Evolutionary conservation across 2,888 invertebrate genomes (phyloP).

Genomic region (Epinotia brunnichana): DNA sequence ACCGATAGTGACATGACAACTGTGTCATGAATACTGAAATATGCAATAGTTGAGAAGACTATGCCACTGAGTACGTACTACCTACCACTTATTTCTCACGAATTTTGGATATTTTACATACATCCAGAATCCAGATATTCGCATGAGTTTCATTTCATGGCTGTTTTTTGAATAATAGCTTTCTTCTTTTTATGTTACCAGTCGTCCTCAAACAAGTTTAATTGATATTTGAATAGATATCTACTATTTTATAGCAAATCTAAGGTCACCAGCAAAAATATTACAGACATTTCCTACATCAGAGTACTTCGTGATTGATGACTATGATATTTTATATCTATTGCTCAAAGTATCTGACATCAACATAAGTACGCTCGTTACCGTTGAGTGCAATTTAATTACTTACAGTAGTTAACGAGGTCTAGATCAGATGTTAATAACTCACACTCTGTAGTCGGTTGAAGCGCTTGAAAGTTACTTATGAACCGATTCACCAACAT

Average conservation of each 20-base stretch:
- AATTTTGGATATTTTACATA: too few relatives aligned
- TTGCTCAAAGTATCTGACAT: neutral
- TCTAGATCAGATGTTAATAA: neutral
- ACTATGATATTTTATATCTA: neutral
- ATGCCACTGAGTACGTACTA: neutral
- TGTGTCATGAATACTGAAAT: neutral
- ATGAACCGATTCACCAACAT: neutral
- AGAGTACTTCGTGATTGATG: too few relatives aligned
- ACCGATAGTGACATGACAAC: too few relatives aligned
- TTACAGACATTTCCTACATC: neutral
- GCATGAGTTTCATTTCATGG: too few relatives aligned
- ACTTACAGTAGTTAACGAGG: constrained; percentile 8
- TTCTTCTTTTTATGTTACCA: too few relatives aligned
- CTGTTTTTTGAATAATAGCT: too few relatives aligned
- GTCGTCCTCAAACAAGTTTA: too few relatives aligned
- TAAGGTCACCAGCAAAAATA: too few relatives aligned
- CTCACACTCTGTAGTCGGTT: neutral
- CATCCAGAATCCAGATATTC: too few relatives aligned
- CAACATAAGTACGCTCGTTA: neutral
- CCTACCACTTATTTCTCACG: neutral
- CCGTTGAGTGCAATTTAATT: constrained; percentile 6
- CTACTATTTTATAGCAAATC: too few relatives aligned
- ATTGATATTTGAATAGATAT: too few relatives aligned
- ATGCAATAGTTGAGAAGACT: neutral
- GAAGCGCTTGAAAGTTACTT: neutral